These are phyloP conservation scores for Elmis aenea DNA, from an alignment of 2,888 invertebrate genomes.

Conservation along the genomic window DNA sequence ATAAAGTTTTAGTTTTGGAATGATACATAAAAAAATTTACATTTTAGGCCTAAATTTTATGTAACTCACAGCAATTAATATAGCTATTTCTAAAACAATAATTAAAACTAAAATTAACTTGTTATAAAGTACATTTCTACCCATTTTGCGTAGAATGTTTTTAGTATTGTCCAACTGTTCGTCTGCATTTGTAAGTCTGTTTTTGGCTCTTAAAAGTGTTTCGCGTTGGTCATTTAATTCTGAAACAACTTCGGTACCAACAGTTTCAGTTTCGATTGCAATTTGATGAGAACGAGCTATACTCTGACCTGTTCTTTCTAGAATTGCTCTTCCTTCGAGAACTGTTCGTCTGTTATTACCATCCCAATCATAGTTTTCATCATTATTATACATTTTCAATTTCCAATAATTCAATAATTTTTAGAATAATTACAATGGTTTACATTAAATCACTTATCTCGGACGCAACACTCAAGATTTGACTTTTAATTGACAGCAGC, in stretches of 20 bases:
- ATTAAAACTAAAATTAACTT: constrained; percentile 69
- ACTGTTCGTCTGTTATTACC: constrained; percentile 55
- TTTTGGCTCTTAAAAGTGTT: constrained; percentile 60
- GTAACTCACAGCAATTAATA: constrained; percentile 59
- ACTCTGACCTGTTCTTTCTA: constrained; percentile 60
- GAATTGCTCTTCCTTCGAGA: constrained; percentile 51
- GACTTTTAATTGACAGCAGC: no score
- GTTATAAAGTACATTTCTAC: constrained; percentile 66
- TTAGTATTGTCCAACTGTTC: constrained; percentile 61
- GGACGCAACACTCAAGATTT: no score
- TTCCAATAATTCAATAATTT: constrained; percentile 1
- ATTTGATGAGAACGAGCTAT: constrained; percentile 66
- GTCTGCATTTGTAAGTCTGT: constrained; percentile 66
- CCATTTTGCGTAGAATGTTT: constrained; percentile 61
- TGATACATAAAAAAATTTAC: constrained; percentile 22
- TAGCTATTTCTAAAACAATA: constrained; percentile 64
- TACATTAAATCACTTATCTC: no score
- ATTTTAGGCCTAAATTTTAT: constrained; percentile 61
- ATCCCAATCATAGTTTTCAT: constrained; percentile 45
- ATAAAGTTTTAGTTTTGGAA: no score
- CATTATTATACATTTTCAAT: constrained; percentile 6
- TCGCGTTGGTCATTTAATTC: constrained; percentile 75
- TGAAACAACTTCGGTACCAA: constrained; percentile 70
- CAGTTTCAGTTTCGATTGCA: constrained; percentile 74
- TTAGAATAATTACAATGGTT: no score